Base-by-base conservation (phyloP, 2,888 invertebrate species). In the Melanotus villosus region DNA sequence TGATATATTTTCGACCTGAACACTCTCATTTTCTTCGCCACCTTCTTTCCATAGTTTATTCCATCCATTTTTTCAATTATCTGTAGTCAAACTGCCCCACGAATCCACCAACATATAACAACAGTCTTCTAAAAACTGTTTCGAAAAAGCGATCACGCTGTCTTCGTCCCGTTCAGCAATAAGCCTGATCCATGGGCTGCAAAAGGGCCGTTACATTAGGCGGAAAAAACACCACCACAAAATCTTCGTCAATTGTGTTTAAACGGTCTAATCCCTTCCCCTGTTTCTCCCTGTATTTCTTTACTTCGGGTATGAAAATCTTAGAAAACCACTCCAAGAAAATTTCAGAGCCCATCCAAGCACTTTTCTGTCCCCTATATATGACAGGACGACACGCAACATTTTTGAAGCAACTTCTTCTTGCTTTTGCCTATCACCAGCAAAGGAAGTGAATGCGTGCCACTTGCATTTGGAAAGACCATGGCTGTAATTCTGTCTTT, bases 131-230 rank as follows among this genome's bases (percentile, higher is more conserved):
- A 38, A 26, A 26, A 26, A 26, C 7, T 26, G 26, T 26, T 26
- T 26, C 4, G 26, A 26, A 26, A 26, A 26, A 26, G 26, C 26
- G 26, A 26, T 26, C 3, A 26, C 26, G 26, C 26, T 26, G 26
- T 26, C 26, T 26, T 26, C 26, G 26, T 26, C 26, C 26, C 26
- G 26, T 26, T 26, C 26, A 26, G 4, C 26, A 26, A 26, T 26
- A 26, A 26, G 26, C 26, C 50, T 80, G 78, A 65, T 77, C 74
- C 78, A 78, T 79, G 2, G 78, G 78, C 52, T 79, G 77, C 14
- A 79, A 63, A 1, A 78, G 21, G 5, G 72, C 50, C 1, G 75
- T 77, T 4, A 76, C 75, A 54, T 66, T 69, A 21, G 70, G 65
- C 19, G 70, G 59, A n/a, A 66, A 47, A 47, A 60, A 66, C 43